Conservation (phyloP, 2,888 invertebrate genomes). For the Priapulus caudatus region DNA sequence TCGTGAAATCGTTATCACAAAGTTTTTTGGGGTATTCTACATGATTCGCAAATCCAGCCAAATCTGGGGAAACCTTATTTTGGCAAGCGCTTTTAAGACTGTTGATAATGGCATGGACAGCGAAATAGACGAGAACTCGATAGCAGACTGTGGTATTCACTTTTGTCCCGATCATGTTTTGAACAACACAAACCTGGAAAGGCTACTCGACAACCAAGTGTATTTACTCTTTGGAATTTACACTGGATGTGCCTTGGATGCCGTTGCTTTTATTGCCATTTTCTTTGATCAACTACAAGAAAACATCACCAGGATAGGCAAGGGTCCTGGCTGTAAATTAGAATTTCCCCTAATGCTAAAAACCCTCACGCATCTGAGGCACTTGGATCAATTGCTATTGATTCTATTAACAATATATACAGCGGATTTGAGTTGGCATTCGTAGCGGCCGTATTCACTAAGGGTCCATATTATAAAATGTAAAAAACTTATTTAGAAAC, state of each 20-base stretch:
- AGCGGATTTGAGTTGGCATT: slow-evolving; percentile 97
- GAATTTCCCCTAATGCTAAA: slow-evolving; percentile 35
- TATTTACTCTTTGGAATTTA: slow-evolving; percentile 80
- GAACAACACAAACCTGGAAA: slow-evolving; percentile 50
- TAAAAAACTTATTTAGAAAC: too few species aligned
- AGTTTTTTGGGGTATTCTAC: slow-evolving; percentile 98
- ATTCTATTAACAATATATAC: slow-evolving; percentile 90
- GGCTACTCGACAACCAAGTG: slow-evolving; percentile 71
- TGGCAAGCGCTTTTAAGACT: slow-evolving; percentile 50
- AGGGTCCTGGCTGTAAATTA: too few species aligned
- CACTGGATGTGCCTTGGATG: slow-evolving; percentile 68
- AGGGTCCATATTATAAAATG: too few species aligned
- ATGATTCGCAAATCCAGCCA: slow-evolving; percentile 92
- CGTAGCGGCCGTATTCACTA: slow-evolving; percentile 58
- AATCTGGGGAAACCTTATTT: slow-evolving; percentile 89
- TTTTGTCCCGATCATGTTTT: slow-evolving; percentile 52
- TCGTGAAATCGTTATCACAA: slow-evolving; percentile 81
- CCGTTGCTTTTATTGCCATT: slow-evolving; percentile 70
- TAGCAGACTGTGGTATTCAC: slow-evolving; percentile 42
- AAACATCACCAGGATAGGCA: too few species aligned
- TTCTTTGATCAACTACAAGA: slow-evolving; percentile 81
- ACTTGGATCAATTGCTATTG: slow-evolving; percentile 78
- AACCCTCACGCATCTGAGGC: slow-evolving; percentile 76
- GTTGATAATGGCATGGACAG: too few species aligned
- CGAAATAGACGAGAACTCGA: too few species aligned